phyloP scores from a whole-genome alignment of 2,113 vertebrate species.

The Ophiodon elongatus region DNA sequence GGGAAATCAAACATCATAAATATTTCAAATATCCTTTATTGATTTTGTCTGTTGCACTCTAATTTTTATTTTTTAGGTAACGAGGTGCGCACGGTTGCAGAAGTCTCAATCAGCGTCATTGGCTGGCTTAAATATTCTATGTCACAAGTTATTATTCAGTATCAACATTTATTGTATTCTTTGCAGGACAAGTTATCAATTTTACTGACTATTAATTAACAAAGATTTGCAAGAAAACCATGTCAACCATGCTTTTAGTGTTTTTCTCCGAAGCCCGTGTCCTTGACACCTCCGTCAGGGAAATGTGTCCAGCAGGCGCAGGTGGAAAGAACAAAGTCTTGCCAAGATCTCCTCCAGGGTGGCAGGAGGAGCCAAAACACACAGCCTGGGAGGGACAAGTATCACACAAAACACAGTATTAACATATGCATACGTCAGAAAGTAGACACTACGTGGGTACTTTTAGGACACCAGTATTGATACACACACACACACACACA shows the following conservation, averaged over 20 bases:
- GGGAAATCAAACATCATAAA: neutral
- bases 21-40: neutral
- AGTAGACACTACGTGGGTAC: neutral
- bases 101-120: neutral
- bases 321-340: conserved; percentile 63
- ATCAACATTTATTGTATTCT: neutral
- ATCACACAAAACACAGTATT: neutral
- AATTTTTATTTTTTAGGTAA: neutral
- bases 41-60: neutral
- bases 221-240: neutral
- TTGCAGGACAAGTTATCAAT: neutral
- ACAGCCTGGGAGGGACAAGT: conserved; percentile 40
- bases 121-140: neutral
- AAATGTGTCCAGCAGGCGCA: conserved; percentile 46
- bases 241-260: neutral
- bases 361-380: conserved; percentile 60
- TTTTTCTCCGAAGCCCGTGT: conserved; percentile 2
- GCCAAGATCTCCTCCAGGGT: conserved; percentile 59
- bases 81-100: neutral
- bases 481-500: too few species aligned
- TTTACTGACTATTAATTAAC: neutral
- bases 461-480: too few species aligned
- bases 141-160: neutral
- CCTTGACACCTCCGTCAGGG: conserved; percentile 40
- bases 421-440: neutral